Evolutionary conservation across 2,888 invertebrate genomes (phyloP), one percentile per base, ranked within the genome.

Genomic region (Sphaeridia pumilis): DNA sequence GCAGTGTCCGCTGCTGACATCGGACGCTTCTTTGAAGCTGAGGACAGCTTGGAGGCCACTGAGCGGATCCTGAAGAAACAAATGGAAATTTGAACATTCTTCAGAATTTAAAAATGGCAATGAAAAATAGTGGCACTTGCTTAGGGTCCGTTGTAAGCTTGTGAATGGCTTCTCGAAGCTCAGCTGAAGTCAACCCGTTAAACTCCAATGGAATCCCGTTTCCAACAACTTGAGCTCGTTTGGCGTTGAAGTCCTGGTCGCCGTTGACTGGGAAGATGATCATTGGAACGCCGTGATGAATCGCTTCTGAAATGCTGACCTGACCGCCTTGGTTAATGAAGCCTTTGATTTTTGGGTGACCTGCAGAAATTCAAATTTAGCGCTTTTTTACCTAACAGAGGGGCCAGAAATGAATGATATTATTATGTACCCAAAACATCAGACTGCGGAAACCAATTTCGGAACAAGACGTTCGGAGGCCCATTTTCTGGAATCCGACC

Each of bases 301-400:
- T 45, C 2, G 58, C 60, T 27, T 60, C 56, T 27, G 58, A 58
- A 35, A 58, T 51, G 24, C 54, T 50, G 3, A 62, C 47, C 2
- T 58, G 46, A 20, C 59, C 59, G 22, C 59, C 61, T 21, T 61
- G 61, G 1, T 56, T 55, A 20, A 62, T 56, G 26, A 59, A 62
- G 1, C 53, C 61, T 34, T 43, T 42, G 7, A 56, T 55, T 31
- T 62, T 57, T 12, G 53, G 52, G 47, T 59, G 58, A 21, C 57
- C 60, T 55, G n/a, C 14, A n/a, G 21, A 12, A 44, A 10, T n/a
- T n/a, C n/a, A n/a, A n/a, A n/a, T n/a, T n/a, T n/a, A n/a, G n/a
- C n/a, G n/a, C n/a, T n/a, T n/a, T 21, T 24, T 10, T 3, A 3
- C 24, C n/a, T n/a, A 21, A 14, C 24, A n/a, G n/a, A n/a, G n/a